phyloP scores from a whole-genome alignment of 2,113 vertebrate genomes.

The Eleginops maclovinus region DNA sequence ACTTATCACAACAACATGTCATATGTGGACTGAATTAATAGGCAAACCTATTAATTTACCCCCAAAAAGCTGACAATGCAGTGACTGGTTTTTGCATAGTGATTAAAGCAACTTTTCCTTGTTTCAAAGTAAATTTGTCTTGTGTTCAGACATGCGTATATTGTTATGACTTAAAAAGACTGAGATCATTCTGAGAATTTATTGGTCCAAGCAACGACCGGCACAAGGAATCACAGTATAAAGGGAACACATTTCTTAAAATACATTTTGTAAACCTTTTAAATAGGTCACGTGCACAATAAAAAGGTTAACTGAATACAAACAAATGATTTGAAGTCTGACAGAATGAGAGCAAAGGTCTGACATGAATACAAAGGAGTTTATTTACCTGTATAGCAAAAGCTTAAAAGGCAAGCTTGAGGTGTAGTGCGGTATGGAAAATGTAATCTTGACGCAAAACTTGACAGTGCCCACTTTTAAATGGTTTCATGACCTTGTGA shows the following conservation, averaged over 20 bases:
- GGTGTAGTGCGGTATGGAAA: constrained; percentile 15
- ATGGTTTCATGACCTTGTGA: not conserved
- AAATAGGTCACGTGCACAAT: constrained; percentile 20
- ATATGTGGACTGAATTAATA: not conserved
- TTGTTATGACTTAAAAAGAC: not conserved
- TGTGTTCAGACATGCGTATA: not conserved
- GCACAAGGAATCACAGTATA: constrained; percentile 29
- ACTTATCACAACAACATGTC: rapidly evolving
- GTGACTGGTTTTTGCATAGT: too few species aligned
- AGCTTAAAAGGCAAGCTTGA: constrained; percentile 20
- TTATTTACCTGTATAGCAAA: not conserved
- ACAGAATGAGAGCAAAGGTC: not conserved
- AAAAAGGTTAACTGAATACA: constrained; percentile 8
- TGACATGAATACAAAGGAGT: not conserved
- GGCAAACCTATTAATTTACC: not conserved
- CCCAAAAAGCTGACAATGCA: not conserved
- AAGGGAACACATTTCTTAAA: not conserved
- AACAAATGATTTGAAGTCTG: constrained; percentile 13
- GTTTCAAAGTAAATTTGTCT: not conserved
- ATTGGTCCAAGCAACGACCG: constrained; percentile 64
- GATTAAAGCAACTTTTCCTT: not conserved
- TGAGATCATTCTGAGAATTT: constrained; percentile 32
- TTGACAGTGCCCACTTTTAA: not conserved
- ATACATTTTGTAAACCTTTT: constrained; percentile 20
- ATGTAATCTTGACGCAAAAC: not conserved